These are phyloP conservation scores for Vicugna pacos DNA, from an alignment of 2,113 vertebrate species.

Conservation along the genomic window DNA sequence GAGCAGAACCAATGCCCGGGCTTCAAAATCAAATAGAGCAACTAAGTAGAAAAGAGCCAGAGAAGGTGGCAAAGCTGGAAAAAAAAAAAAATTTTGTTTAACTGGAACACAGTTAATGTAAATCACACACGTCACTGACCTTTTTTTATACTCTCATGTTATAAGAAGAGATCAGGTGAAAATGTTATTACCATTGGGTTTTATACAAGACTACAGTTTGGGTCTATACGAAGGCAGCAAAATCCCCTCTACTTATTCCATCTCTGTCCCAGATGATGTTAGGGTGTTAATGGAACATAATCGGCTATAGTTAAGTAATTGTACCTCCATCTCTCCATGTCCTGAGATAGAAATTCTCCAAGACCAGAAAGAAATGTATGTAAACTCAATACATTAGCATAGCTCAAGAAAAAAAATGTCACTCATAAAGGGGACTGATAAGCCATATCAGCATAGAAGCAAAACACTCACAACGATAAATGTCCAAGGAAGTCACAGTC, in stretches of 20 bases:
- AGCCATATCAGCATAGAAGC: not conserved
- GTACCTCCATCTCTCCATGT: not conserved
- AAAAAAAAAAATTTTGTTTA: not conserved
- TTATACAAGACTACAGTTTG: not conserved
- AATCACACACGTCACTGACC: not conserved
- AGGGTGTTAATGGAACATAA: not conserved
- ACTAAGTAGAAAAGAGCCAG: not conserved
- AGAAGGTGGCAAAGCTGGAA: not conserved
- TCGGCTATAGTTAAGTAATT: not conserved
- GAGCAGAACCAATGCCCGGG: conserved; percentile 49
- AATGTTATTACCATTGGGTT: not conserved
- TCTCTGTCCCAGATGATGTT: not conserved
- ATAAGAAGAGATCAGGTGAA: conserved; percentile 5
- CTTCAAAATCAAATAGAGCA: conserved; percentile 4
- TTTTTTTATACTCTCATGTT: not conserved
- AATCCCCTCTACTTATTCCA: not conserved
- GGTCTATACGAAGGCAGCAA: not conserved
- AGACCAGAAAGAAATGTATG: not conserved
- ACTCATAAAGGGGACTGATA: not conserved
- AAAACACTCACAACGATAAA: not conserved
- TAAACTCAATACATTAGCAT: not conserved
- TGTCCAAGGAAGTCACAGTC: not conserved
- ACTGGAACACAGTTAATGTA: conserved; percentile 1
- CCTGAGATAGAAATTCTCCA: not conserved
- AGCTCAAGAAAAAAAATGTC: not conserved